Conservation (phyloP, 2,797 vertebrate genomes). For the Enteromius afrohamiltoni region DNA sequence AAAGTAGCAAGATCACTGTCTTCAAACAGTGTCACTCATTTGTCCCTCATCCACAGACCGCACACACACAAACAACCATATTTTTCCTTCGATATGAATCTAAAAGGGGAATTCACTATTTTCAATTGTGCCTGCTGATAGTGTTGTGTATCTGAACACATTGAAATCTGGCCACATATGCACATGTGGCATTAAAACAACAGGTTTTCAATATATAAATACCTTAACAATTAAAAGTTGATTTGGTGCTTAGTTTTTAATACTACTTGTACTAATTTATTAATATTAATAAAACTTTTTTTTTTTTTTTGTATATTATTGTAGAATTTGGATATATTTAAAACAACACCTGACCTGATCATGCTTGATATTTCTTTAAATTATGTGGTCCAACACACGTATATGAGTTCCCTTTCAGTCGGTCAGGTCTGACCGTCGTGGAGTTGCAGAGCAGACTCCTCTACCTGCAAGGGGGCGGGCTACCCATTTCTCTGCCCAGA, state of each 20-base stretch:
- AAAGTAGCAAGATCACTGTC: slow-evolving; percentile 36
- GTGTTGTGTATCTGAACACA: neutral
- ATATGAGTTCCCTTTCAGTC: neutral
- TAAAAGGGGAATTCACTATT: slow-evolving; percentile 16
- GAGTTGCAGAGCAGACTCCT: no score
- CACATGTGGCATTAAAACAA: neutral
- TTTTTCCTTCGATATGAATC: slow-evolving; percentile 24
- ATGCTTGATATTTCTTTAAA: neutral
- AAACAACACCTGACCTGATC: neutral
- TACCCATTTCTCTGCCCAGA: no score
- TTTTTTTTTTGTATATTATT: neutral
- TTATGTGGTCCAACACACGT: neutral
- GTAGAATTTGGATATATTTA: neutral
- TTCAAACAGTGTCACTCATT: slow-evolving; percentile 52
- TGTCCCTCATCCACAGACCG: neutral
- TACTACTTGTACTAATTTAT: neutral
- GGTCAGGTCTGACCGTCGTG: no score
- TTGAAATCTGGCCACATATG: neutral
- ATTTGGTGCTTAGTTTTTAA: neutral
- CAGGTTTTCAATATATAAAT: neutral
- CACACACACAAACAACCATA: slow-evolving; percentile 10
- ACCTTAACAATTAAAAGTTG: neutral
- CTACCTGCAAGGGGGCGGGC: no score
- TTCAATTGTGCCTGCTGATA: neutral
- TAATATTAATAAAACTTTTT: neutral